phyloP scores from a whole-genome alignment of 2,888 invertebrate genomes.

The Thera obeliscata region DNA sequence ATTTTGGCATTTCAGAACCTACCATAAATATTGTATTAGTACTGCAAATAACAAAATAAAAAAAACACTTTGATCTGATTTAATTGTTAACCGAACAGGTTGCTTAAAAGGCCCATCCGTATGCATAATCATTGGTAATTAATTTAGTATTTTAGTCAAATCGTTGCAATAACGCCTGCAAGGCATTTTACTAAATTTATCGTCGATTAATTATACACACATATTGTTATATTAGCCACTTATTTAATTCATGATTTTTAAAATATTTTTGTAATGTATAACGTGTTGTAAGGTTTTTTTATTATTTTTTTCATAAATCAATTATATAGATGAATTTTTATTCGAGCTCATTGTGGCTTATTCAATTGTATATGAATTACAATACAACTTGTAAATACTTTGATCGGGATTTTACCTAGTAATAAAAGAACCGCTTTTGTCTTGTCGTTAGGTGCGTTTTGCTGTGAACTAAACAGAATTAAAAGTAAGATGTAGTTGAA shows the following conservation, averaged over 20 bases:
- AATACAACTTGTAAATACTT: conserved; percentile 69
- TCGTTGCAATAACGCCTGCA: conserved; percentile 79
- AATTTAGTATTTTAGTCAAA: conserved; percentile 66
- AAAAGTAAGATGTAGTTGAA: conserved; percentile 18
- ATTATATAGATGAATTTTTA: conserved; percentile 56
- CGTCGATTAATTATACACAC: conserved; percentile 41
- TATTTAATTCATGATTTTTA: conserved; percentile 69
- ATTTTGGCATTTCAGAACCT: no score
- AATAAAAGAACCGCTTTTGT: conserved; percentile 54
- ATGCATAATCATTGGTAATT: conserved; percentile 48
- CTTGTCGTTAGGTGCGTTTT: conserved; percentile 60
- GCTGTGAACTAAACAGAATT: conserved; percentile 46
- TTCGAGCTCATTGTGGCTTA: conserved; percentile 48
- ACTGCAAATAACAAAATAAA: no score
- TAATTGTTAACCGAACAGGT: background rate
- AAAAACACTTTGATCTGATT: no score
- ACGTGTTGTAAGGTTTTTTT: conserved; percentile 54
- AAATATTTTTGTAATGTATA: conserved; percentile 69
- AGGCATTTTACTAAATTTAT: conserved; percentile 55
- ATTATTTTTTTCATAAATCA: conserved; percentile 56
- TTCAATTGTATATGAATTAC: conserved; percentile 53
- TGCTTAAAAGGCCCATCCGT: conserved; percentile 11
- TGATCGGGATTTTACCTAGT: conserved; percentile 69
- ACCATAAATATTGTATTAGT: no score
- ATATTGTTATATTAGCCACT: conserved; percentile 60